Conservation (phyloP, 2,113 vertebrate species). For the Prolemur simus region DNA sequence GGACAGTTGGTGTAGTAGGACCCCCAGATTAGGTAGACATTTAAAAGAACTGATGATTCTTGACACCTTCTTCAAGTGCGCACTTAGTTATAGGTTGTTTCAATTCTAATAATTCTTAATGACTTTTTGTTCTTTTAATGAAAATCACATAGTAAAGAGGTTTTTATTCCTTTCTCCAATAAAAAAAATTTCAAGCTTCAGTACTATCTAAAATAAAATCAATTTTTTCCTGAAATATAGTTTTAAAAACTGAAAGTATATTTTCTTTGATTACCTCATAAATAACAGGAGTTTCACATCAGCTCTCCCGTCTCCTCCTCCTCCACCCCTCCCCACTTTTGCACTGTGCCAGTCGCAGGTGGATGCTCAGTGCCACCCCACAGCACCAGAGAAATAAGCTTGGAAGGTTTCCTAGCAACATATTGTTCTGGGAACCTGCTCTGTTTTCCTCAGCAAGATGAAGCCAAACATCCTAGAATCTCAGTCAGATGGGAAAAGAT, state of each 20-base stretch:
- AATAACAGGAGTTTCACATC: neutral
- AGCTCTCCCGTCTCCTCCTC: neutral
- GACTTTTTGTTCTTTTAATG: constrained; percentile 49
- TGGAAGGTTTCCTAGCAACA: constrained; percentile 71
- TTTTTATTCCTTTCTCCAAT: constrained; percentile 33
- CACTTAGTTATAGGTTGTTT: neutral
- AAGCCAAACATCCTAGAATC: constrained; percentile 37
- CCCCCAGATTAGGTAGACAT: neutral
- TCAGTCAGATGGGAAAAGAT: constrained; percentile 55
- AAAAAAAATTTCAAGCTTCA: constrained; percentile 13
- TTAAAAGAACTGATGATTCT: neutral
- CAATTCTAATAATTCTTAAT: neutral
- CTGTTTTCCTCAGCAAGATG: constrained; percentile 45
- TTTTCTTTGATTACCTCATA: constrained; percentile 36
- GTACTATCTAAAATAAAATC: constrained; percentile 44
- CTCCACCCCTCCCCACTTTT: neutral
- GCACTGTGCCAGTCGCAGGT: constrained; percentile 12
- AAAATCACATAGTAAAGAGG: neutral
- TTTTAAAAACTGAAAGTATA: neutral
- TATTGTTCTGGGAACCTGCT: constrained; percentile 57
- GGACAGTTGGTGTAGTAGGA: neutral
- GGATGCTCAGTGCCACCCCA: constrained; percentile 2
- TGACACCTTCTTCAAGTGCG: neutral
- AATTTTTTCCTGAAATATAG: constrained; percentile 33
- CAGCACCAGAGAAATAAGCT: constrained; percentile 59